These are phyloP conservation scores for Hemithea aestivaria DNA, from an alignment of 2,888 invertebrate genomes.

Conservation along the genomic window DNA sequence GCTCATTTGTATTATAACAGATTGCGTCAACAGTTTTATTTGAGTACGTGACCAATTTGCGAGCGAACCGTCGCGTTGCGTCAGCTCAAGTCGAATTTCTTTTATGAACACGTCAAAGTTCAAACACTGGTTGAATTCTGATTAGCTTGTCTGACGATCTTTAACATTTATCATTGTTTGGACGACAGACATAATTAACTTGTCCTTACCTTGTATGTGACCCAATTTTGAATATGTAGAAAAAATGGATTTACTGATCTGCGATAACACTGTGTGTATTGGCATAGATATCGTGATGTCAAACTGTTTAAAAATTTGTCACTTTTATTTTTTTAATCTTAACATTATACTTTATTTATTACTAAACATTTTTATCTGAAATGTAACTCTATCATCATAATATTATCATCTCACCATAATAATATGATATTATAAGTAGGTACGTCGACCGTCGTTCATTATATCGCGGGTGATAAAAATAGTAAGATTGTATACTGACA, in stretches of 20 bases:
- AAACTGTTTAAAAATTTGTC: too few relatives aligned
- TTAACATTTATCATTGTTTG: conserved; percentile 60
- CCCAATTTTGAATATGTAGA: conserved; percentile 45
- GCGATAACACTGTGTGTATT: too few relatives aligned
- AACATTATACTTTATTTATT: too few relatives aligned
- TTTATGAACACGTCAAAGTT: conserved; percentile 59
- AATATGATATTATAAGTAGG: too few relatives aligned
- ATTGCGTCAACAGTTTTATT: conserved; percentile 29
- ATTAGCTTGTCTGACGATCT: conserved; percentile 51
- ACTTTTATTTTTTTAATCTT: too few relatives aligned
- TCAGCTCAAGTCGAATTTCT: conserved; percentile 21
- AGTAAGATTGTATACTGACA: too few relatives aligned
- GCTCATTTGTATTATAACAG: conserved; percentile 16
- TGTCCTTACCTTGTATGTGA: conserved; percentile 57
- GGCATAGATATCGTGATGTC: too few relatives aligned
- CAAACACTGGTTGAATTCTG: conserved; percentile 66
- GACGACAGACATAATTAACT: conserved; percentile 61
- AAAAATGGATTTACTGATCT: conserved; percentile 34
- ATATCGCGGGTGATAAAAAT: too few relatives aligned
- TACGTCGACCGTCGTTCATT: too few relatives aligned
- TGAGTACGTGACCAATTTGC: conserved; percentile 29
- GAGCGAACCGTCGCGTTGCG: conserved; percentile 11
- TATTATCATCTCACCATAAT: too few relatives aligned
- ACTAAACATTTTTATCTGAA: too few relatives aligned
- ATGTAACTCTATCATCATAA: too few relatives aligned